These are phyloP conservation scores for Pseudochirops corinnae DNA, from an alignment of 2,797 vertebrate genomes.

Conservation along the genomic window DNA sequence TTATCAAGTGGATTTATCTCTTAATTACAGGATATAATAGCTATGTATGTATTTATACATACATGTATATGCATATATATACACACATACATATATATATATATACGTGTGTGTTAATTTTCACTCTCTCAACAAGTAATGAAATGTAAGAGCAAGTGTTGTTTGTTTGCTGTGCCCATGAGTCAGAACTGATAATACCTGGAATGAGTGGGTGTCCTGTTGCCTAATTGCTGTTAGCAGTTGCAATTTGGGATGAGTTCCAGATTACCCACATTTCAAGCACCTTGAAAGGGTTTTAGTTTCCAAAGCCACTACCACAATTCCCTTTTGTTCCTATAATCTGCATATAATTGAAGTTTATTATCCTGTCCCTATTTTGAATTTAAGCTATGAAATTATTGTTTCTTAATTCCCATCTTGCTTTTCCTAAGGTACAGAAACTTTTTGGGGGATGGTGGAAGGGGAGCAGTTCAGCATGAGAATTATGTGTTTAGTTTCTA, in stretches of 20 bases:
- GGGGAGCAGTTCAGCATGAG: background rate
- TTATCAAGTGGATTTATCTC: background rate
- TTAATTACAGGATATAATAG: conserved; percentile 11
- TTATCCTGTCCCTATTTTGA: background rate
- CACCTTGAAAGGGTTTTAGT: background rate
- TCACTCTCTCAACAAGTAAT: conserved; percentile 7
- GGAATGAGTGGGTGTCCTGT: background rate
- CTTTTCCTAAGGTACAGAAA: background rate
- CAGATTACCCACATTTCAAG: background rate
- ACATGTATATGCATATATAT: too few species aligned
- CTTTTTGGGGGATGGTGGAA: background rate
- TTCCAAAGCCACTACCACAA: background rate
- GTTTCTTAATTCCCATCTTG: background rate
- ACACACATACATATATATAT: background rate
- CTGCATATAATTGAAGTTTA: background rate
- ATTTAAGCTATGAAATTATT: background rate
- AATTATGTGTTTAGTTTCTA: background rate
- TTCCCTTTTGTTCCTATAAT: background rate
- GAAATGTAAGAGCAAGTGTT: conserved; percentile 46
- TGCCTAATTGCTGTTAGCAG: background rate
- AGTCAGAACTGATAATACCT: conserved; percentile 40
- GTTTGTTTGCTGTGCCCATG: background rate
- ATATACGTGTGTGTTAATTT: background rate
- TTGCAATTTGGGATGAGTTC: background rate
- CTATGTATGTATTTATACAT: background rate